Evolutionary conservation across 2,888 invertebrate species (phyloP).

Genomic region (Apamea sordens): DNA sequence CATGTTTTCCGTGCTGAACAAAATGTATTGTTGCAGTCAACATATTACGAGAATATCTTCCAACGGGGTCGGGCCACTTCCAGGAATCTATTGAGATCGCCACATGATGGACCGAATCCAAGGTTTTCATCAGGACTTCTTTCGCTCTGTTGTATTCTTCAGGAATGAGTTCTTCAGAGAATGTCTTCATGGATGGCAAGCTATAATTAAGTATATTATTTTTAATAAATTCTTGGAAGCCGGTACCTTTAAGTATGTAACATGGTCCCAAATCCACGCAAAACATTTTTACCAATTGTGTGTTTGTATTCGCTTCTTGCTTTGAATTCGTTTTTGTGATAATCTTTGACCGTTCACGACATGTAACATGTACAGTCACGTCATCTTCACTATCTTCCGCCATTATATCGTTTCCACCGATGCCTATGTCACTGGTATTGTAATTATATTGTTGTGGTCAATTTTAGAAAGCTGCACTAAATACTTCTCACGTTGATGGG

Average conservation of each 20-base stretch:
- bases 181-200: slow-evolving; percentile 5
- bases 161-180: not conserved
- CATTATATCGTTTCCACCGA: not conserved
- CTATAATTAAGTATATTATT: not conserved
- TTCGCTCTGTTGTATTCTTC: slow-evolving; percentile 13
- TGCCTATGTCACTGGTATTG: no score
- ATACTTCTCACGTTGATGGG: no score
- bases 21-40: slow-evolving; percentile 22
- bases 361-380: not conserved
- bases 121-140: not conserved
- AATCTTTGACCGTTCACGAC: not conserved
- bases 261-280: slow-evolving; percentile 4
- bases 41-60: not conserved
- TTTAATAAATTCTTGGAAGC: not conserved
- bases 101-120: slow-evolving; percentile 5
- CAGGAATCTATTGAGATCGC: slow-evolving; percentile 19
- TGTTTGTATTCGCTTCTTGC: not conserved
- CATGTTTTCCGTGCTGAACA: slow-evolving; percentile 6
- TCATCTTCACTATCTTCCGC: not conserved
- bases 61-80: not conserved
- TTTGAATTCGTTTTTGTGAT: not conserved
- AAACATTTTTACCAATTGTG: slow-evolving; percentile 11
- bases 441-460: no score
- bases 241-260: not conserved
- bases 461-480: no score